Evolutionary conservation across 2,797 vertebrate genomes (phyloP).

Genomic region (Coreius guichenoti): DNA sequence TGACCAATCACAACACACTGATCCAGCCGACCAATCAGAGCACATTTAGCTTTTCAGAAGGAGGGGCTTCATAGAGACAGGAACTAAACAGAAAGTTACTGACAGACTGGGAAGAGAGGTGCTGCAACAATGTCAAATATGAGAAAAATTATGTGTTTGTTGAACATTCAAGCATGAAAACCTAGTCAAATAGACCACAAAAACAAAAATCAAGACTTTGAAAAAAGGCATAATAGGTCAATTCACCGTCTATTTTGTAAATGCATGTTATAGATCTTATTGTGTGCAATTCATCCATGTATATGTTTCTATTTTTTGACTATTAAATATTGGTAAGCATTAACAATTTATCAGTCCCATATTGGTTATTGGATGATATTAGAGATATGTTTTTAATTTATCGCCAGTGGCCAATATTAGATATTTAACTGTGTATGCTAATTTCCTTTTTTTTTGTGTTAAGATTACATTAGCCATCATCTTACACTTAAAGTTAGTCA

Average conservation of each 20-base stretch:
- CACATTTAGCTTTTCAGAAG: background rate
- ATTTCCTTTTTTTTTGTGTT: background rate
- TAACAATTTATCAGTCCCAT: background rate
- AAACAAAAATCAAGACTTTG: background rate
- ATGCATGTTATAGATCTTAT: background rate
- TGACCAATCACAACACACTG: background rate
- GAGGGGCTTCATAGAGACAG: background rate
- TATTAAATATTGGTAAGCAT: background rate
- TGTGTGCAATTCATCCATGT: background rate
- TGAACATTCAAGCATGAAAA: background rate
- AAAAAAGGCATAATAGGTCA: background rate
- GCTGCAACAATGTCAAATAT: background rate
- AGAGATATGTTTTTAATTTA: background rate
- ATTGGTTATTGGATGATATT: background rate
- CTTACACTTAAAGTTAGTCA: background rate
- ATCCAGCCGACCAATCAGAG: background rate
- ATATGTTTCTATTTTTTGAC: background rate
- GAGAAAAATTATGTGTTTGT: background rate
- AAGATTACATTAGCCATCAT: background rate
- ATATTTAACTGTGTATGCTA: background rate
- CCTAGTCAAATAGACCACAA: background rate
- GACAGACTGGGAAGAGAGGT: background rate
- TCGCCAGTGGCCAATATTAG: background rate
- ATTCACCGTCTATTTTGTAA: background rate
- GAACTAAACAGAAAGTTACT: background rate